A percentile compares a stretch with the other conserved stretches of the same genome.
These are phyloP conservation scores for Netta rufina DNA, from an alignment of 2,797 vertebrate species.

Conservation along the genomic window DNA sequence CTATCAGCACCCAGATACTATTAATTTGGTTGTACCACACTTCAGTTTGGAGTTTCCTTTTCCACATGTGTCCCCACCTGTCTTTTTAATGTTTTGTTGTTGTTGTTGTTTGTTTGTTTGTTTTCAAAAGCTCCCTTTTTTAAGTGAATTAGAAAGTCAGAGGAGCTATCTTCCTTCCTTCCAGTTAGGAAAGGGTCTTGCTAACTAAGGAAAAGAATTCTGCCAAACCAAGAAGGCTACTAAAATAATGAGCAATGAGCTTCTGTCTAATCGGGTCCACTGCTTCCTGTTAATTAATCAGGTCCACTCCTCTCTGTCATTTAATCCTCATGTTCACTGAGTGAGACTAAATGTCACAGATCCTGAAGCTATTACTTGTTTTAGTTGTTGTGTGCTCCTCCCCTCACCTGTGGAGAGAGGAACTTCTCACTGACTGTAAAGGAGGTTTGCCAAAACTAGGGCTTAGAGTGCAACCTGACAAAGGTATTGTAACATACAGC, in stretches of 20 bases:
- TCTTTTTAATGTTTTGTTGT: background rate
- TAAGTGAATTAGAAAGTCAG: background rate
- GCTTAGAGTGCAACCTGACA: background rate
- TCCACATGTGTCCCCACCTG: background rate
- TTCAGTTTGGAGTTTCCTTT: background rate
- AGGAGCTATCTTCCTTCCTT: background rate
- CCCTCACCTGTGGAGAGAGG: background rate
- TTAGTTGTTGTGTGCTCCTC: background rate
- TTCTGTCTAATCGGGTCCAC: background rate
- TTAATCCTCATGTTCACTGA: background rate
- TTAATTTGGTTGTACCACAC: background rate
- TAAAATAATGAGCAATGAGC: background rate
- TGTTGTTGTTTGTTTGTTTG: background rate
- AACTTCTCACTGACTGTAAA: background rate
- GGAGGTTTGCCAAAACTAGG: background rate
- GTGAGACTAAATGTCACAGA: background rate
- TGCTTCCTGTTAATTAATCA: background rate
- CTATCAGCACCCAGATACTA: too few species aligned
- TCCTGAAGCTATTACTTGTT: background rate
- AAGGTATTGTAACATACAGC: rapidly evolving
- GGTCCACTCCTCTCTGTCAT: background rate
- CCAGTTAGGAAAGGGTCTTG: background rate
- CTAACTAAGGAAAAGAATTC: background rate
- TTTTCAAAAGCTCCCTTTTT: background rate
- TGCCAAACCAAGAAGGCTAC: background rate